Conservation (phyloP, 2,888 invertebrate genomes). For the Leptopilina syphax region DNA sequence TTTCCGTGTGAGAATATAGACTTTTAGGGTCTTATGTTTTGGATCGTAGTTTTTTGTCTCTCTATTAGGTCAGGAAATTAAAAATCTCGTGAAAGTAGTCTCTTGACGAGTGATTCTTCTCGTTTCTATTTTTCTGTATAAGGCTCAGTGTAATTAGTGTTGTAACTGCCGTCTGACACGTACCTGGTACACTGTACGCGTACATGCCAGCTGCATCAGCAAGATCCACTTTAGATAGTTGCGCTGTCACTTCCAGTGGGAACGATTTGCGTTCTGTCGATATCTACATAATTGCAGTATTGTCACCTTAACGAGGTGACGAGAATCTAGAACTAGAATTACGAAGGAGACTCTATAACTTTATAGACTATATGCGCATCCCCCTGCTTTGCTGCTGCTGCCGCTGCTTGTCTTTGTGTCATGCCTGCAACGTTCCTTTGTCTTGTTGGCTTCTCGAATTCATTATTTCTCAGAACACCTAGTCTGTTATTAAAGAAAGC, state of each 20-base stretch:
- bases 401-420: not conserved
- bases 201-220: constrained; percentile 38
- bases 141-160: constrained; percentile 25
- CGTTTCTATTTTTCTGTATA: constrained; percentile 33
- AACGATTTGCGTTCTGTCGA: constrained; percentile 36
- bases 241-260: constrained; percentile 38
- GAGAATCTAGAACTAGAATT: constrained; percentile 34
- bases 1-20: too few species aligned
- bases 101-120: constrained; percentile 10
- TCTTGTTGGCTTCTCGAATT: constrained; percentile 7
- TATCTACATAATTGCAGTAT: constrained; percentile 39
- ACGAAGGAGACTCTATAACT: not conserved
- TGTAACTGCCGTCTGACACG: not conserved
- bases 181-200: constrained; percentile 24
- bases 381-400: not conserved
- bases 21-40: too few species aligned
- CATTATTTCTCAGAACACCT: constrained; percentile 2
- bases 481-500: constrained; percentile 20
- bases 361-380: not conserved
- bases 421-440: constrained; percentile 8
- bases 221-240: constrained; percentile 31
- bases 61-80: constrained; percentile 21
- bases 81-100: constrained; percentile 4
- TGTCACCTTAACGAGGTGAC: constrained; percentile 38
- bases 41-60: too few species aligned